phyloP scores from a whole-genome alignment of 2,888 invertebrate genomes.

The Erynnis tages region DNA sequence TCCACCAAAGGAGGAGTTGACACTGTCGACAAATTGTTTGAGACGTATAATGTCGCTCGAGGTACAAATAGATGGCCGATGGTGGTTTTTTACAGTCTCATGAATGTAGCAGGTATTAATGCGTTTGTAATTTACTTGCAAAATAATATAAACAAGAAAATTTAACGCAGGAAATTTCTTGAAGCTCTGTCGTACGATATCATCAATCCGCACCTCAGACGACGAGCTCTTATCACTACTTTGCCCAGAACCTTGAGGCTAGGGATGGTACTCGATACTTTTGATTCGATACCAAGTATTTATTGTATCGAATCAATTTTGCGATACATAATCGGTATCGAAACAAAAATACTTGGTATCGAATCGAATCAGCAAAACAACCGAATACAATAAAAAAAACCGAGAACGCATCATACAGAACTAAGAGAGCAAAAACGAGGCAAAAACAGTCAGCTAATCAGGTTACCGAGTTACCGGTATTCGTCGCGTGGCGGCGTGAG shows the following conservation, averaged over 20 bases:
- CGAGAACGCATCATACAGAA: neutral
- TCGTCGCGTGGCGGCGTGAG: neutral
- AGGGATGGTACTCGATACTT: constrained; percentile 7
- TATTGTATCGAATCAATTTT: neutral
- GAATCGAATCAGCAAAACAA: neutral
- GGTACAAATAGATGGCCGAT: constrained; percentile 29
- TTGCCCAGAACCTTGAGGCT: constrained; percentile 28
- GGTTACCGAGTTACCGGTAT: neutral
- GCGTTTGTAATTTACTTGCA: constrained; percentile 2
- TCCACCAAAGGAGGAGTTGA: constrained; percentile 31
- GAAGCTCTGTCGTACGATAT: constrained; percentile 21
- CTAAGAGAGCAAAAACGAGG: neutral
- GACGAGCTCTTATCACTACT: constrained; percentile 22
- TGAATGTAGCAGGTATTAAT: constrained; percentile 25
- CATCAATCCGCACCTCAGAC: constrained; percentile 22
- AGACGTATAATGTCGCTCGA: constrained; percentile 27
- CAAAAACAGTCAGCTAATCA: no score
- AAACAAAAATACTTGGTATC: constrained; percentile 14
- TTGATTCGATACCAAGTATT: constrained; percentile 6
- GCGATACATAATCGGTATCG: neutral
- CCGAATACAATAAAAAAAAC: neutral
- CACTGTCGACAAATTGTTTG: constrained; percentile 30
- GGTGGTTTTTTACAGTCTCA: constrained; percentile 30
- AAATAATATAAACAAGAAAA: constrained; percentile 23
- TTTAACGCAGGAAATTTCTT: constrained; percentile 12